Evolutionary conservation across 2,888 invertebrate species (phyloP).

Genomic region (Drosophila mimetica): DNA sequence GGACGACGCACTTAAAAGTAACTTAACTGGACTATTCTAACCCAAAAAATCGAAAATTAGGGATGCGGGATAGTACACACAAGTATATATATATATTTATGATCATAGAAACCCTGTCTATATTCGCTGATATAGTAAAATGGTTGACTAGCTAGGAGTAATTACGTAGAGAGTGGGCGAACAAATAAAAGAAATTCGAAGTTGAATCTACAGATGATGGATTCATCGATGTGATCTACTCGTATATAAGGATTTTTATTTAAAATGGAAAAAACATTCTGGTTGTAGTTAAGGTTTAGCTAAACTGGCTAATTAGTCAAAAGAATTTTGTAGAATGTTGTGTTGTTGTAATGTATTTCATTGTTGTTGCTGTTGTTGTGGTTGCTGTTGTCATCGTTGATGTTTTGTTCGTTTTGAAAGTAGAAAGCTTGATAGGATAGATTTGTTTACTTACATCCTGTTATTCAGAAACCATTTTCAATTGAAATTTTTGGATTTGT

Average conservation of each 20-base stretch:
- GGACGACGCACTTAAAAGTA: slow-evolving; percentile 21
- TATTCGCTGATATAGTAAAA: slow-evolving; percentile 10
- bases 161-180: slow-evolving; percentile 29
- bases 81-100: neutral
- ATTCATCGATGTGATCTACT: slow-evolving; percentile 43
- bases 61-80: slow-evolving; percentile 18
- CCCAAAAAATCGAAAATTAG: slow-evolving; percentile 16
- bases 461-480: slow-evolving; percentile 69
- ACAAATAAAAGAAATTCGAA: slow-evolving; percentile 36
- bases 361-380: slow-evolving; percentile 1
- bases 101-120: slow-evolving; percentile 13
- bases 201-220: slow-evolving; percentile 45
- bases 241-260: slow-evolving; percentile 13
- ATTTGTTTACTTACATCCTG: slow-evolving; percentile 69
- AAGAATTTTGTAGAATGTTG: slow-evolving; percentile 20
- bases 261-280: slow-evolving; percentile 29
- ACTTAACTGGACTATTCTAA: slow-evolving; percentile 24
- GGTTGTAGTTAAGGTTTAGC: slow-evolving; percentile 41
- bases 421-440: slow-evolving; percentile 39
- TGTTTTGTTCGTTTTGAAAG: slow-evolving; percentile 25
- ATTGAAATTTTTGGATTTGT: slow-evolving; percentile 55
- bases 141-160: slow-evolving; percentile 25
- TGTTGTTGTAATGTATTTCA: slow-evolving; percentile 5
- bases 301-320: slow-evolving; percentile 50
- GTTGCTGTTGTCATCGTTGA: slow-evolving; percentile 15